Evolutionary conservation across 2,888 invertebrate species (phyloP).

Genomic region (Spodoptera littoralis): DNA sequence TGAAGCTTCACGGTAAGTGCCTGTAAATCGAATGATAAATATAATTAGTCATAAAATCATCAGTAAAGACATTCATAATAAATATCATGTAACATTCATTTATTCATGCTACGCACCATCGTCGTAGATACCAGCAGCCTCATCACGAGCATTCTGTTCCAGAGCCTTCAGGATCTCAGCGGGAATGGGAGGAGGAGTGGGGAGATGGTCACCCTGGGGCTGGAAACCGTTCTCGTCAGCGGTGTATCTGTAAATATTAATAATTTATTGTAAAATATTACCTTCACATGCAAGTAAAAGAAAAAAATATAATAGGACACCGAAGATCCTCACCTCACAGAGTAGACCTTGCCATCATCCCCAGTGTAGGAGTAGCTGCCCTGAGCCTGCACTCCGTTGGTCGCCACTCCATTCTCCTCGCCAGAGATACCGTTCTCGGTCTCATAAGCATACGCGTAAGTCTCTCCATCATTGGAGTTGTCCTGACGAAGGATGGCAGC

Average conservation of each 20-base stretch:
- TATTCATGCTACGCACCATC: slow-evolving; percentile 69
- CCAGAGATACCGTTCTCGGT: slow-evolving; percentile 83
- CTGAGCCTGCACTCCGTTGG: slow-evolving; percentile 81
- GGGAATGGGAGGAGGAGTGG: slow-evolving; percentile 82
- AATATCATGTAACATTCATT: too few relatives aligned
- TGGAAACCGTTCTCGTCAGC: slow-evolving; percentile 84
- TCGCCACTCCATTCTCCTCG: slow-evolving; percentile 81
- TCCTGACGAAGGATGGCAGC: slow-evolving; percentile 82
- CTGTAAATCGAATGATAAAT: slow-evolving; percentile 56
- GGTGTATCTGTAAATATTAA: slow-evolving; percentile 71
- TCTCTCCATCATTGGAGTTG: slow-evolving; percentile 78
- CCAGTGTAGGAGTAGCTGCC: slow-evolving; percentile 84
- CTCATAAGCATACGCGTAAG: slow-evolving; percentile 79
- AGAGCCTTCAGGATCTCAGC: slow-evolving; percentile 80
- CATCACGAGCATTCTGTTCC: slow-evolving; percentile 82
- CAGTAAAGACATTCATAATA: background rate
- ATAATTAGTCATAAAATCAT: background rate
- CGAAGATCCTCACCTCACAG: slow-evolving; percentile 69
- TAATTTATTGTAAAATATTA: background rate
- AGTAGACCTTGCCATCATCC: slow-evolving; percentile 82
- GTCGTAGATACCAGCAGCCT: slow-evolving; percentile 82
- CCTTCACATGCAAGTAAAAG: too few relatives aligned
- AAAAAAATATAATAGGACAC: background rate
- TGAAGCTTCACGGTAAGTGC: slow-evolving; percentile 76
- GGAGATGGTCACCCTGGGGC: slow-evolving; percentile 81